Evolutionary conservation across 2,888 invertebrate genomes (phyloP).

Genomic region (Diadromus collaris): DNA sequence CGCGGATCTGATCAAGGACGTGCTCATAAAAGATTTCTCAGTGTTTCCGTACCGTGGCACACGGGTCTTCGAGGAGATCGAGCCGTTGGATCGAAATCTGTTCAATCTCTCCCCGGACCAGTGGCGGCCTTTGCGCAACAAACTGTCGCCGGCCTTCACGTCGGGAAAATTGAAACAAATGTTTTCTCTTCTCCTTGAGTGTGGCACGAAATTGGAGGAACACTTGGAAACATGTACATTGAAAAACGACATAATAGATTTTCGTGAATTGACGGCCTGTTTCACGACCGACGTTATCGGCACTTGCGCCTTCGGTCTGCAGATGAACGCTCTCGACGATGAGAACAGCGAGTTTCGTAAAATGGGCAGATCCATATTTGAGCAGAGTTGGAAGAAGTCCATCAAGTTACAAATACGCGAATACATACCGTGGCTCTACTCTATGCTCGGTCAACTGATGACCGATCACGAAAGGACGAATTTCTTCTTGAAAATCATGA

Average conservation of each 20-base stretch:
- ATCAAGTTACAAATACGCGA: slow-evolving; percentile 63
- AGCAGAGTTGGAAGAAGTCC: slow-evolving; percentile 51
- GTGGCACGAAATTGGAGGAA: slow-evolving; percentile 72
- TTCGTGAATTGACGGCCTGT: slow-evolving; percentile 75
- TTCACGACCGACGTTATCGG: slow-evolving; percentile 80
- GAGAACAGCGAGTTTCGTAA: slow-evolving; percentile 76
- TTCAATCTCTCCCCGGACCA: slow-evolving; percentile 75
- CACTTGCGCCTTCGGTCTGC: too few relatives aligned
- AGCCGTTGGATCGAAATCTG: slow-evolving; percentile 75
- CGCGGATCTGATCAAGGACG: slow-evolving; percentile 65
- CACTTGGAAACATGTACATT: slow-evolving; percentile 66
- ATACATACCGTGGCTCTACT: slow-evolving; percentile 51
- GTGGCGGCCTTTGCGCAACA: slow-evolving; percentile 79
- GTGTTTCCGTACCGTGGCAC: slow-evolving; percentile 64
- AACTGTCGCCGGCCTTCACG: slow-evolving; percentile 80
- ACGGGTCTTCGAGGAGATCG: slow-evolving; percentile 58
- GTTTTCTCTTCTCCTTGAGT: slow-evolving; percentile 76
- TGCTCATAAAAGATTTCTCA: slow-evolving; percentile 66
- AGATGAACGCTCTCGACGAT: slow-evolving; percentile 75
- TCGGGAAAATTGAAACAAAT: too few relatives aligned
- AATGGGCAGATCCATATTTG: slow-evolving; percentile 73
- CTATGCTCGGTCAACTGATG: slow-evolving; percentile 43
- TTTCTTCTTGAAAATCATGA: slow-evolving; percentile 81
- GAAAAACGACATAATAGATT: slow-evolving; percentile 67
- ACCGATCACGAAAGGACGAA: slow-evolving; percentile 67